Evolutionary conservation across 2,888 invertebrate genomes (phyloP).

Genomic region (Alloplasta piceator): DNA sequence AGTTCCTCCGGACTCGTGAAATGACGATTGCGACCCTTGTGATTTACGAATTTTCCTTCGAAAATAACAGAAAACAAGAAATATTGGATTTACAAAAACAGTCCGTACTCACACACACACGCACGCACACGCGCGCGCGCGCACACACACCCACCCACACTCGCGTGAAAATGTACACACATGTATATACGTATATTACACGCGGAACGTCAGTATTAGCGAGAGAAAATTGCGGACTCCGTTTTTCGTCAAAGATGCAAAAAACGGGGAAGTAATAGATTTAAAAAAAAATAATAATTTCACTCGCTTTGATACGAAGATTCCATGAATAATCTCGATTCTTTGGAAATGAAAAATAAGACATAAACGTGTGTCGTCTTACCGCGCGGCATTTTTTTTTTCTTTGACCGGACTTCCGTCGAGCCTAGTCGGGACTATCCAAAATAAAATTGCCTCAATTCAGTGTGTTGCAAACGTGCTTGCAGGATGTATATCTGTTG

Average conservation of each 20-base stretch:
- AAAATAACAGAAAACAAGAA: conserved; percentile 73
- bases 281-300: conserved; percentile 50
- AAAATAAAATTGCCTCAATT: conserved; percentile 9
- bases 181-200: conserved; percentile 1
- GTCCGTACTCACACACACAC: neutral
- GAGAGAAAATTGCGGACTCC: conserved; percentile 4
- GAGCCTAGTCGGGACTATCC: conserved; percentile 25
- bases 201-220: conserved; percentile 34
- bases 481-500: conserved; percentile 17
- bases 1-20: conserved; percentile 98
- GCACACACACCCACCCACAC: neutral
- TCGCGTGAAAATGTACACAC: neutral
- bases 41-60: conserved; percentile 94
- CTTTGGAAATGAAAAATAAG: neutral
- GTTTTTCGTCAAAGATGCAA: neutral
- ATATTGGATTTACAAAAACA: neutral
- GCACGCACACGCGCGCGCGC: neutral
- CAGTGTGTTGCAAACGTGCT: neutral
- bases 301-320: conserved; percentile 1
- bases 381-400: conserved; percentile 60
- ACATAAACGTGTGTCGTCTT: conserved; percentile 28
- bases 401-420: conserved; percentile 41
- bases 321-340: conserved; percentile 14
- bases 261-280: neutral
- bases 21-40: conserved; percentile 96